Base-by-base conservation (phyloP, 2,113 vertebrate genomes). In the Perognathus longimembris region DNA sequence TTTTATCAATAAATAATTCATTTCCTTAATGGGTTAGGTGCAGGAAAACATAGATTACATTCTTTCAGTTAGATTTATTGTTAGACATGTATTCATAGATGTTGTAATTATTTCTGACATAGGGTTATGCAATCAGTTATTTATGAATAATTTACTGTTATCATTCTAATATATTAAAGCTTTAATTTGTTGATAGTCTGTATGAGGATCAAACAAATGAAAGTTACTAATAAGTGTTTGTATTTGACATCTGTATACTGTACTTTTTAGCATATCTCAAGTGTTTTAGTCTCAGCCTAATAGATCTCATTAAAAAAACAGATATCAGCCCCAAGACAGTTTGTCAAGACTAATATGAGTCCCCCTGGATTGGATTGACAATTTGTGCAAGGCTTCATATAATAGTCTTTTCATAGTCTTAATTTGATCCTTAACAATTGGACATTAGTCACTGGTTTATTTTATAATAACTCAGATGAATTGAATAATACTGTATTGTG, bases 271-370 rank as follows among this genome's bases (percentile, higher is more conserved):
- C 97, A 96, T 98, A 97, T 98, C 96, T 97, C 96, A 96, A 97
- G 96, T 98, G 97, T 95, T 98, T 98, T 97, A 90, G 94, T 97
- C 97, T 95, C 94, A 97, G 97, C 95, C 97, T 98, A 98, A 98
- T 98, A 98, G 97, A 97, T 97, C 97, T 98, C 97, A 98, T 98
- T 98, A 98, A 98, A 98, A 97, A 98, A 98, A 97, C 96, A 98
- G 98, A 97, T 98, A 98, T 97, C 98, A 97, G 93, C 97, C 96
- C 96, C 96, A 88, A 97, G 98, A 98, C 97, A 98, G 97, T 98
- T 98, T 98, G 97, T 98, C 98, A 98, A 95, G 96, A 96, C 97
- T 97, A 97, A 97, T 98, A 96, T 94, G 98, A 97, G 97, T 98
- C 98, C 97, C 98, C 10, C 90, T 96, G 97, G 98, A 96, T 95